A percentile compares a stretch with the other conserved stretches of the same genome.
These are phyloP conservation scores for Nineta flava DNA, from an alignment of 2,888 invertebrate genomes.

Conservation along the genomic window DNA sequence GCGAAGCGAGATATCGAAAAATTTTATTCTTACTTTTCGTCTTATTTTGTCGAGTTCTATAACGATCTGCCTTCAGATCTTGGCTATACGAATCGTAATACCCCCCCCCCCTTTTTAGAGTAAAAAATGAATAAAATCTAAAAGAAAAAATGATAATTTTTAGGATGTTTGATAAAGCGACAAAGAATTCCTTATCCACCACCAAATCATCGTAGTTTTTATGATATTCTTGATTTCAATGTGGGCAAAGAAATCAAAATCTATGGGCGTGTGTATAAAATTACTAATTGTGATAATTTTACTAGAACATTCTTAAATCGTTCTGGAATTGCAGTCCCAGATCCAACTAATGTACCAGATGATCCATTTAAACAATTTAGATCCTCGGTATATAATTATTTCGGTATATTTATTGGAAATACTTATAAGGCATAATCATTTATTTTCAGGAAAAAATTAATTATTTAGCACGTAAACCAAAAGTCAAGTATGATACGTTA, in stretches of 20 bases:
- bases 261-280: slow-evolving; percentile 65
- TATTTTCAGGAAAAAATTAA: neutral
- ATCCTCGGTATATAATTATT: slow-evolving; percentile 17
- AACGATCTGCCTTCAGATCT: too few relatives aligned
- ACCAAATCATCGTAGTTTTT: slow-evolving; percentile 57
- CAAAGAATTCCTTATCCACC: slow-evolving; percentile 65
- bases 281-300: slow-evolving; percentile 74
- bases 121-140: neutral
- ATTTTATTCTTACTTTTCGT: too few relatives aligned
- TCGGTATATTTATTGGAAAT: neutral
- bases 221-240: slow-evolving; percentile 76
- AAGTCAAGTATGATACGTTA: slow-evolving; percentile 43
- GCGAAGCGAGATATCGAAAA: too few relatives aligned
- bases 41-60: too few relatives aligned
- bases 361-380: slow-evolving; percentile 35
- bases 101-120: too few relatives aligned
- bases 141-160: slow-evolving; percentile 12
- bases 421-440: neutral
- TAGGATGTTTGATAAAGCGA: slow-evolving; percentile 64
- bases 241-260: slow-evolving; percentile 66
- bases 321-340: slow-evolving; percentile 69
- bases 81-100: too few relatives aligned
- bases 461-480: slow-evolving; percentile 26
- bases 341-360: slow-evolving; percentile 39
- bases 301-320: slow-evolving; percentile 72